Base-by-base conservation (phyloP, 2,113 vertebrate genomes). In the Nestor notabilis region DNA sequence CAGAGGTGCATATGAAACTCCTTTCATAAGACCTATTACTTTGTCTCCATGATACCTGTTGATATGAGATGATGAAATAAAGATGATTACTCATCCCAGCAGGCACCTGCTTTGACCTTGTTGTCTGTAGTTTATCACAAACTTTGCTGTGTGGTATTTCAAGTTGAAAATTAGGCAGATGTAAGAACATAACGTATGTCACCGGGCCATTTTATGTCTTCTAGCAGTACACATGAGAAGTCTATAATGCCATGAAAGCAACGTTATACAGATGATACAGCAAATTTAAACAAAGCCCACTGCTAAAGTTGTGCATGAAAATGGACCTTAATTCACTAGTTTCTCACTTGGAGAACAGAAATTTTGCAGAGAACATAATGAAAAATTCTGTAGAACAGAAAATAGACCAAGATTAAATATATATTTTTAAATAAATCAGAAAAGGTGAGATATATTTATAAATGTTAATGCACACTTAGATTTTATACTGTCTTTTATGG, bases 81-180 rank as follows among this genome's bases (percentile, higher is more conserved):
- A 95, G 95, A 95, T 93, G 96, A 96, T 95, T 96, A 96, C 83
- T 94, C 92, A 93, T 94, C 93, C 93, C 95, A 95, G 93, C 94
- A 96, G 92, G 92, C 69, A 92, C 69, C 80, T 95, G 86, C 86
- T 96, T 94, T 95, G 90, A 95, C 95, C 97, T 97, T 95, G 93
- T 91, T 96, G 90, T 52, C 72, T 69, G 89, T 86, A 90, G 88
- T 97, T 97, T 94, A 95, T 96, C 96, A 97, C 85, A 90, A 94
- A 90, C 90, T 78, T 93, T 89, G 80, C 72, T 89, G 68, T 88
- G 72, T 93, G 90, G 90, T 96, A 93, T 92, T 97, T 97, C 92
- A 93, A 81, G 80, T 89, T 0, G 90, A 90, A 96, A 96, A 95
- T 95, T 90, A 97, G 95, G 88, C 95, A 96, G 92, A 95, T 97